A percentile compares a stretch with the other conserved stretches of the same genome.
These are phyloP conservation scores for Adelphocoris suturalis DNA, from an alignment of 2,888 invertebrate species.

Conservation along the genomic window DNA sequence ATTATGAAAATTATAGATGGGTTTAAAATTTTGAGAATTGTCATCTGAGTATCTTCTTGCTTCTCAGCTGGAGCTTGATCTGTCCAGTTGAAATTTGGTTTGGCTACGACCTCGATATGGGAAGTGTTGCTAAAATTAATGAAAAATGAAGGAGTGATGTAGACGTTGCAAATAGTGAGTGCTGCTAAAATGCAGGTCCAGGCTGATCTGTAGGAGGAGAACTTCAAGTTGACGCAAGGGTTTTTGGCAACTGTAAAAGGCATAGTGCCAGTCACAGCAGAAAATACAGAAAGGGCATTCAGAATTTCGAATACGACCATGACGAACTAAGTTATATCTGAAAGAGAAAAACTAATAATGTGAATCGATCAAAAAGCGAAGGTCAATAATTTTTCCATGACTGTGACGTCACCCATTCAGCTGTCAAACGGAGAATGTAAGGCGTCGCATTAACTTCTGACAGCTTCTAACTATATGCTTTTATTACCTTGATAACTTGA, in stretches of 20 bases:
- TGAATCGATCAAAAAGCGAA: too few species aligned
- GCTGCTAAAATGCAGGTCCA: background rate
- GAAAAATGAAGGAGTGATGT: background rate
- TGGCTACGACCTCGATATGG: background rate
- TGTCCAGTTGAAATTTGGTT: background rate
- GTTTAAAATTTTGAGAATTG: slow-evolving; percentile 53
- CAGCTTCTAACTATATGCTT: too few species aligned
- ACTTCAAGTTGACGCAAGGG: background rate
- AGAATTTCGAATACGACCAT: slow-evolving; percentile 20
- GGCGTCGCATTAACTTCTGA: too few species aligned
- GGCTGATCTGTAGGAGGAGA: background rate
- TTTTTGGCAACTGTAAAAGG: slow-evolving; percentile 10
- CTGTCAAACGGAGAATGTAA: too few species aligned
- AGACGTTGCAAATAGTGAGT: slow-evolving; percentile 10
- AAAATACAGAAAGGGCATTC: background rate
- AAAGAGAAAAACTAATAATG: too few species aligned
- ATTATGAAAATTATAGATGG: slow-evolving; percentile 49
- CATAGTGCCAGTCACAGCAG: slow-evolving; percentile 36
- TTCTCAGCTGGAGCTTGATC: background rate
- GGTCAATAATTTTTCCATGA: too few species aligned
- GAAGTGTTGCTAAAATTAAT: background rate
- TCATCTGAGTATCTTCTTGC: background rate
- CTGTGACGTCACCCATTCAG: too few species aligned
- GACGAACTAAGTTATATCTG: background rate
- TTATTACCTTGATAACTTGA: too few species aligned